These are phyloP conservation scores for Sander lucioperca DNA, from an alignment of 2,113 vertebrate genomes.

Conservation along the genomic window DNA sequence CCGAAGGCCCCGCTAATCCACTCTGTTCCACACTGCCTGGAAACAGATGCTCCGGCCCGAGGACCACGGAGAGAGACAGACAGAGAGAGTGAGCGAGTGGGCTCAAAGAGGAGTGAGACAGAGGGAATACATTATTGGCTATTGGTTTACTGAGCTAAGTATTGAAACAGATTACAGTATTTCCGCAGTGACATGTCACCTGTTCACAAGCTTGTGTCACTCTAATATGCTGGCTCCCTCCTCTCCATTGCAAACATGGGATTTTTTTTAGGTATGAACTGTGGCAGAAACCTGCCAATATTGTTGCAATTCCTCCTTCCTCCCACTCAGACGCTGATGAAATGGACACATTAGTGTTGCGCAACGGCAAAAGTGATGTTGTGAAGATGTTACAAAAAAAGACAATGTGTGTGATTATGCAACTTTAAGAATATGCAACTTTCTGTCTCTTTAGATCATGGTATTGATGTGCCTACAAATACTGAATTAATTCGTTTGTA, in stretches of 20 bases:
- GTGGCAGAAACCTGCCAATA: neutral
- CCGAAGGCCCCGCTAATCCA: slow-evolving; percentile 77
- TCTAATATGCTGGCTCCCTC: neutral
- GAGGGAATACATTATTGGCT: neutral
- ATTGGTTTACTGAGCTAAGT: neutral
- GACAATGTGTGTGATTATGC: neutral
- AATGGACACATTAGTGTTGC: neutral
- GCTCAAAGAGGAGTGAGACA: neutral
- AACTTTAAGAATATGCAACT: neutral
- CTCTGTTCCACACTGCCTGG: slow-evolving; percentile 73
- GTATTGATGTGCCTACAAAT: neutral
- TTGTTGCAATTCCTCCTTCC: neutral
- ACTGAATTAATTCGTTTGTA: neutral
- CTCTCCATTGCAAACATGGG: neutral
- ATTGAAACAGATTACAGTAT: neutral
- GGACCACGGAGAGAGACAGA: slow-evolving; percentile 14
- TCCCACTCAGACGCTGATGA: neutral
- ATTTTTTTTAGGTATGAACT: neutral
- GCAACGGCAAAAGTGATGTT: neutral
- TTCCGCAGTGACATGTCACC: neutral
- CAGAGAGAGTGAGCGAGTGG: neutral
- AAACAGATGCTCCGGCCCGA: slow-evolving; percentile 67
- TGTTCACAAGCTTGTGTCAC: neutral
- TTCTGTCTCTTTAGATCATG: neutral
- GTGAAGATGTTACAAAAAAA: neutral